Conservation (phyloP, 2,888 invertebrate genomes). For the Smittia sp. region DNA sequence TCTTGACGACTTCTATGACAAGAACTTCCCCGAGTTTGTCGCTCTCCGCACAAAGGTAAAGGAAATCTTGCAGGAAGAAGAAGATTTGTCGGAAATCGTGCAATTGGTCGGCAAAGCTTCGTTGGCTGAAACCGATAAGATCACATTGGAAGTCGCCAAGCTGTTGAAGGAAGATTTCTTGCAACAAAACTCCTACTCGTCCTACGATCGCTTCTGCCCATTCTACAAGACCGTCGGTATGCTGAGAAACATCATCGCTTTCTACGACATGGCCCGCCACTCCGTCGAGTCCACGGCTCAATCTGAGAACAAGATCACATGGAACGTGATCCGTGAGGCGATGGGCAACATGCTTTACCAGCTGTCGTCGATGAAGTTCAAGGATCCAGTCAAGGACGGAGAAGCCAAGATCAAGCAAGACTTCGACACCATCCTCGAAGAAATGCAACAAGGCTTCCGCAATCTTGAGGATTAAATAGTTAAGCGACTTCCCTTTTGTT, state of each 20-base stretch:
- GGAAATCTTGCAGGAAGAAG: conserved; percentile 97
- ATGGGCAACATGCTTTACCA: conserved; percentile 96
- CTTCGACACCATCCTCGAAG: conserved; percentile 94
- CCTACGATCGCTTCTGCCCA: conserved; percentile 97
- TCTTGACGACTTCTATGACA: conserved; percentile 98
- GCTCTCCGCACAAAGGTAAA: conserved; percentile 91
- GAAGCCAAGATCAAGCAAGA: conserved; percentile 96
- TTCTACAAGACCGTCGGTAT: conserved; percentile 99
- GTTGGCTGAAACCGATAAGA: conserved; percentile 97
- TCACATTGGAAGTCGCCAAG: conserved; percentile 97
- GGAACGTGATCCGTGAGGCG: conserved; percentile 95
- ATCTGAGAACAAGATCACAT: conserved; percentile 98
- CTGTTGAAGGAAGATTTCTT: conserved; percentile 98
- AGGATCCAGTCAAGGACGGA: conserved; percentile 98
- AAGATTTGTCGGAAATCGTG: conserved; percentile 99
- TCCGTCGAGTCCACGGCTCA: conserved; percentile 98
- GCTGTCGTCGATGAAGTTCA: conserved; percentile 98
- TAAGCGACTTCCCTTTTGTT: no score
- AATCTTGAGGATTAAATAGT: conserved; percentile 89
- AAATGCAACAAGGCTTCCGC: conserved; percentile 96
- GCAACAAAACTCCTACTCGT: conserved; percentile 97
- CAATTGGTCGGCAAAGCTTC: conserved; percentile 99
- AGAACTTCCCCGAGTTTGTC: conserved; percentile 96
- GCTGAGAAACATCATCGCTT: conserved; percentile 95
- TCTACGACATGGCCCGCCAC: conserved; percentile 98